phyloP scores from a whole-genome alignment of 2,113 vertebrate species.

The Coptodon rendalli region DNA sequence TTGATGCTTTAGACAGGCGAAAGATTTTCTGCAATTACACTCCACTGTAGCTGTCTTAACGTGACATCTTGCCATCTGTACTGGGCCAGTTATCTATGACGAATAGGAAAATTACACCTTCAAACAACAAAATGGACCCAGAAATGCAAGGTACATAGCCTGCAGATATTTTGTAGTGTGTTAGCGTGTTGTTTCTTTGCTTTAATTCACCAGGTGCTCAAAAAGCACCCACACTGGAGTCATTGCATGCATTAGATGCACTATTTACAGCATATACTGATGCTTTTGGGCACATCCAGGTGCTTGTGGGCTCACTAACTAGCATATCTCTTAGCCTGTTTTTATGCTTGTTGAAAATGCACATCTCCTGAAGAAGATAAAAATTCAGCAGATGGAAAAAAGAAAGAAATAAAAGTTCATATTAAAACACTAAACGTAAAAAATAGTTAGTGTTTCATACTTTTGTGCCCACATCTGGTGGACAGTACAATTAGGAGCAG shows the following conservation, averaged over 20 bases:
- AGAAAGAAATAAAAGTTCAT: not conserved
- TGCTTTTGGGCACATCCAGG: not conserved
- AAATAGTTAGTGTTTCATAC: not conserved
- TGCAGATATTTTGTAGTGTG: not conserved
- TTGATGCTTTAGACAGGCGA: conserved; percentile 28
- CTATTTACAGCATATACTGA: not conserved
- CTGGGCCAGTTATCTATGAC: conserved; percentile 9
- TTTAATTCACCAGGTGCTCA: conserved; percentile 4
- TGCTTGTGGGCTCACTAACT: not conserved
- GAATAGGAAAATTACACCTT: conserved; percentile 40
- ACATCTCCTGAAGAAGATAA: not conserved
- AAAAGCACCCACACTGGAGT: not conserved
- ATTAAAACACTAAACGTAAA: not conserved
- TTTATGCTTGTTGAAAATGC: conserved; percentile 3
- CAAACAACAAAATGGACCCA: conserved; percentile 19
- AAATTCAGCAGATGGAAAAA: not conserved
- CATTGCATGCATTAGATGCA: not conserved
- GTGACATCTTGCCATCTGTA: not conserved
- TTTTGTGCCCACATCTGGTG: conserved; percentile 4
- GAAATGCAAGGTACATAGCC: not conserved
- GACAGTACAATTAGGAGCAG: conserved; percentile 14
- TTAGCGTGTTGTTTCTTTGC: not conserved
- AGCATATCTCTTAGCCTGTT: not conserved
- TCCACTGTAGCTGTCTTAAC: not conserved
- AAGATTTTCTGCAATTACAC: conserved; percentile 29